phyloP scores from a whole-genome alignment of 2,797 vertebrate species.

The Mormyrops boulengeri region DNA sequence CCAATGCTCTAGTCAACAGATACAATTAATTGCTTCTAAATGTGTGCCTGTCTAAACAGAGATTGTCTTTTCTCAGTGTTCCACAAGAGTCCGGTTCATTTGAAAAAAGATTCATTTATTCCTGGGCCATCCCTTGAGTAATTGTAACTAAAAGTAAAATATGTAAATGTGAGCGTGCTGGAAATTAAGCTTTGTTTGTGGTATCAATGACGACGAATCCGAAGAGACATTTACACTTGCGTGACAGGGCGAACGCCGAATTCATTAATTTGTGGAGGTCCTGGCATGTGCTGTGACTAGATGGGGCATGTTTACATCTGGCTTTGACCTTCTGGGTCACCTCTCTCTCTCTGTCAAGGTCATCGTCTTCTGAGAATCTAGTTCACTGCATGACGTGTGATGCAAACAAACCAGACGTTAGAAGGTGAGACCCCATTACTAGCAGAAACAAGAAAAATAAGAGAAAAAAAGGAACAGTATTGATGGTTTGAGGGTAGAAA shows the following conservation, averaged over 20 bases:
- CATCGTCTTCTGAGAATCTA: background rate
- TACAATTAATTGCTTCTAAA: constrained; percentile 58
- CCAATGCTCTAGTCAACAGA: constrained; percentile 51
- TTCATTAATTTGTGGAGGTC: background rate
- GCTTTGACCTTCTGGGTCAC: background rate
- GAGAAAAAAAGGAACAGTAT: background rate
- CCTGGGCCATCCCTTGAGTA: constrained; percentile 56
- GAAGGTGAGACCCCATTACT: background rate
- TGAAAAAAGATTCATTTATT: constrained; percentile 57
- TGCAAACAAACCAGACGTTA: background rate
- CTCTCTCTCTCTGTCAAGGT: background rate
- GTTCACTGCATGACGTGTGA: background rate
- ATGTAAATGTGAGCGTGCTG: constrained; percentile 57
- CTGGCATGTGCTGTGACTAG: background rate
- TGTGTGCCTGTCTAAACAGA: constrained; percentile 61
- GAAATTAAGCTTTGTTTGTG: constrained; percentile 38
- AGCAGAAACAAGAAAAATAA: background rate
- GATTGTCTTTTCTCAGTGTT: constrained; percentile 62
- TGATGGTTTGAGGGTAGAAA: background rate
- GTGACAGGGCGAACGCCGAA: background rate
- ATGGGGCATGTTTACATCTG: background rate
- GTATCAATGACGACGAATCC: constrained; percentile 41
- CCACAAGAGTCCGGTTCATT: constrained; percentile 44
- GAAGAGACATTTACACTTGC: constrained; percentile 25
- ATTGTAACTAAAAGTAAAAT: constrained; percentile 43